Conservation (phyloP, 1,140 invertebrate genomes). For the Trichonephila clavipes region DNA sequence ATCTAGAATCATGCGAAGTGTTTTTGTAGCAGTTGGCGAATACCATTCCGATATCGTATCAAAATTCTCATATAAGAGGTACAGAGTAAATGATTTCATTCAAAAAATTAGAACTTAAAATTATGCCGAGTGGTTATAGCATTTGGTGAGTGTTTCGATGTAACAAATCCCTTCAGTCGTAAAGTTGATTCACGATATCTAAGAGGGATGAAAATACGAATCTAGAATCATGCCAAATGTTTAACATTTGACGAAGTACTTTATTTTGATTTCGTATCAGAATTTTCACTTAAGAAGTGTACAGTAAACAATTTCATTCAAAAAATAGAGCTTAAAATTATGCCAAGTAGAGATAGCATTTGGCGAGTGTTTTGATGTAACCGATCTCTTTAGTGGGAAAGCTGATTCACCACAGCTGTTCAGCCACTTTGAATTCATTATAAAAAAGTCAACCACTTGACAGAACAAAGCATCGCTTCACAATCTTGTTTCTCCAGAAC, state of each 20-base stretch:
- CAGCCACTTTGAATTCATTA: background rate
- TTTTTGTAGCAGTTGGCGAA: background rate
- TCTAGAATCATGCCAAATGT: too few relatives aligned
- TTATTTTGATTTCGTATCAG: background rate
- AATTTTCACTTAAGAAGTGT: background rate
- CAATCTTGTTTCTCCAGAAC: background rate
- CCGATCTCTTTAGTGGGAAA: slow-evolving; percentile 7
- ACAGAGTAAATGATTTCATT: background rate
- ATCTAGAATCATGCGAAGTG: background rate
- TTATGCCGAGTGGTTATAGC: background rate
- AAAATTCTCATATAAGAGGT: background rate
- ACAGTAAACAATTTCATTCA: background rate
- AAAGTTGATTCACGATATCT: slow-evolving; percentile 13
- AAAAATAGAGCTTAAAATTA: background rate
- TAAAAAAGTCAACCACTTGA: background rate
- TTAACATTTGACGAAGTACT: background rate
- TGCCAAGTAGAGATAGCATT: slow-evolving; percentile 2
- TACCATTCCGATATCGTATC: background rate
- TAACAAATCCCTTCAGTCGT: background rate
- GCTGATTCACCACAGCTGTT: slow-evolving; percentile 37
- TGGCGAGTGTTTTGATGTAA: slow-evolving; percentile 8
- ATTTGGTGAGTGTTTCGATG: slow-evolving; percentile 2
- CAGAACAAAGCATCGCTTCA: slow-evolving; percentile 19
- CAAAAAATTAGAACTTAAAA: background rate
- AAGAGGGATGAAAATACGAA: too few relatives aligned